These are phyloP conservation scores for Cygnus buccinator DNA, from an alignment of 2,113 vertebrate genomes.

Conservation along the genomic window DNA sequence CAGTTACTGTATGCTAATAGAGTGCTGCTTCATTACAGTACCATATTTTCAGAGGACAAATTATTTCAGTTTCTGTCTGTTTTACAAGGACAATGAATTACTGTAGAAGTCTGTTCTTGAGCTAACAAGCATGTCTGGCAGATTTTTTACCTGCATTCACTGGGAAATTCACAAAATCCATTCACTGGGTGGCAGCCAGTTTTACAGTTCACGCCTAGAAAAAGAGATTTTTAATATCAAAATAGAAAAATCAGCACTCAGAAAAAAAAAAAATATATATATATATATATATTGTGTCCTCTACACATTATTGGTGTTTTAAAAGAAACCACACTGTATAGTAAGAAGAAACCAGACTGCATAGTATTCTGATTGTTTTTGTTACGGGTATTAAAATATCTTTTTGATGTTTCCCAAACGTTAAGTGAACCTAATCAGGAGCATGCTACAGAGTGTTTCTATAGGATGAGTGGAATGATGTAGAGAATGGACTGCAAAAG, in stretches of 20 bases:
- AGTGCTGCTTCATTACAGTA: not conserved
- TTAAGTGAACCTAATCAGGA: not conserved
- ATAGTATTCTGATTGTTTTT: not conserved
- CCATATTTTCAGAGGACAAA: not conserved
- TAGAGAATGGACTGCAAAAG: not conserved
- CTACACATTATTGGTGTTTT: not conserved
- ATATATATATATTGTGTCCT: not conserved
- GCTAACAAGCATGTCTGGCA: not conserved
- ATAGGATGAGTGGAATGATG: not conserved
- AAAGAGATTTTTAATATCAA: constrained; percentile 21
- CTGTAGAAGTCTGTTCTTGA: not conserved
- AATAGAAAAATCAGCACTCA: not conserved
- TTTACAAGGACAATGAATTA: not conserved
- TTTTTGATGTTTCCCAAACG: not conserved
- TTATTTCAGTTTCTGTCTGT: not conserved
- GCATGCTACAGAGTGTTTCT: not conserved
- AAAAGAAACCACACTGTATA: not conserved
- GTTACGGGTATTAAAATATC: not conserved
- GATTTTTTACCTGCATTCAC: constrained; percentile 89
- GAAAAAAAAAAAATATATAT: not conserved
- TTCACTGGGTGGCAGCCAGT: constrained; percentile 85
- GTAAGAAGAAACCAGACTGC: not conserved
- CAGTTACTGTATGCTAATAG: not conserved
- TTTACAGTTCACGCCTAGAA: constrained; percentile 84
- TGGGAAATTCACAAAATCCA: constrained; percentile 87